Conservation (phyloP, 2,113 vertebrate genomes). For the Colinus virginianus region DNA sequence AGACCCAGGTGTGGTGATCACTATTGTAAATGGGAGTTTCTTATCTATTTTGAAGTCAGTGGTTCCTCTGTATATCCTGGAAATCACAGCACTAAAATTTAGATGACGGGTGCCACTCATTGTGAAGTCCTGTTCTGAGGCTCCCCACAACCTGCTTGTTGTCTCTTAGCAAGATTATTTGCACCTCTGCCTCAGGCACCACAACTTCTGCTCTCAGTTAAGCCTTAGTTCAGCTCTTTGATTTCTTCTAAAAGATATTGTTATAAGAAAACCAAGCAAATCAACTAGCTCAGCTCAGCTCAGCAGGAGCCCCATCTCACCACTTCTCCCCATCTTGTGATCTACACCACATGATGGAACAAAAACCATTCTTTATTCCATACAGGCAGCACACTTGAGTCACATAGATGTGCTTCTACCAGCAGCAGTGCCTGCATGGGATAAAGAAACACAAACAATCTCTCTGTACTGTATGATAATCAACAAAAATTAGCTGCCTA, state of each 20-base stretch:
- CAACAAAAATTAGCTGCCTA: conserved; percentile 65
- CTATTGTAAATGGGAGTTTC: neutral
- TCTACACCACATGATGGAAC: neutral
- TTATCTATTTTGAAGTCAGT: neutral
- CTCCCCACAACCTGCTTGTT: neutral
- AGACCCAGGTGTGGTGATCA: neutral
- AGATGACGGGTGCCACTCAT: neutral
- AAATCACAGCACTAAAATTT: neutral
- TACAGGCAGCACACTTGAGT: neutral
- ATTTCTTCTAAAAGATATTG: accelerated
- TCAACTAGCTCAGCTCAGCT: neutral
- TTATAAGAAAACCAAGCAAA: neutral
- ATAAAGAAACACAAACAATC: conserved; percentile 37
- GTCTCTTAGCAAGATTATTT: neutral
- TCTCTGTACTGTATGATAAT: conserved; percentile 57
- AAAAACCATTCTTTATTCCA: neutral
- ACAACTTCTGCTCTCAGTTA: neutral
- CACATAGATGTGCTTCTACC: neutral
- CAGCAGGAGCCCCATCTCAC: neutral
- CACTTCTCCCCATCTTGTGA: neutral
- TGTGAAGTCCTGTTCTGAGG: neutral
- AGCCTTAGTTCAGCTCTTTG: neutral
- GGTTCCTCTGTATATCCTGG: neutral
- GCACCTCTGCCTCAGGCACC: neutral
- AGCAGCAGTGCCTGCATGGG: neutral